Conservation (phyloP, 2,113 vertebrate species). For the Cathartes aura region DNA sequence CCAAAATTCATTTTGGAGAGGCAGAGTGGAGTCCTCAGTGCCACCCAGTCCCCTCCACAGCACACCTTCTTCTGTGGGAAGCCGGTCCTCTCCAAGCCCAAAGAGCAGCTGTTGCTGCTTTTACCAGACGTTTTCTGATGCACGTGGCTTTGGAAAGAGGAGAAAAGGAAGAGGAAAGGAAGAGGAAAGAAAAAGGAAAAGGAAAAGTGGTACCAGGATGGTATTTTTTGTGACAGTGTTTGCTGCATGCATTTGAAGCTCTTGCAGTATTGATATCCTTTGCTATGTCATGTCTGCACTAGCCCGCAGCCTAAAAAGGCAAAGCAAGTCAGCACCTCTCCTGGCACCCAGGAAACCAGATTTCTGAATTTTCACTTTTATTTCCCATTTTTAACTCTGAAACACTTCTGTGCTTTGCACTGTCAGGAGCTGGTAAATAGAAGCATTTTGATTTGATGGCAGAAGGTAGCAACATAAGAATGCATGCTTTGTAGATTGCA, state of each 20-base stretch:
- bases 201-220: not conserved
- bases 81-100: not conserved
- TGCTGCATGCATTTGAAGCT: not conserved
- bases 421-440: not conserved
- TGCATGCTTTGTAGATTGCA: not conserved
- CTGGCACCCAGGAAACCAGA: not conserved
- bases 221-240: not conserved
- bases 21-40: not conserved
- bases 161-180: not conserved
- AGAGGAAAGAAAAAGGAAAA: rapidly evolving
- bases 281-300: not conserved
- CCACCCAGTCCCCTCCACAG: not conserved
- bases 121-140: not conserved
- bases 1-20: not conserved
- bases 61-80: not conserved
- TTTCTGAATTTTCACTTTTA: not conserved
- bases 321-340: not conserved
- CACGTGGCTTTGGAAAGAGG: not conserved
- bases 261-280: not conserved
- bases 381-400: not conserved
- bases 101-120: not conserved
- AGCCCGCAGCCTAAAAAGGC: not conserved
- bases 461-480: not conserved
- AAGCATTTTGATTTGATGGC: not conserved
- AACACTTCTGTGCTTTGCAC: not conserved